Conservation (phyloP, 2,888 invertebrate species). For the Agapostemon virescens region DNA sequence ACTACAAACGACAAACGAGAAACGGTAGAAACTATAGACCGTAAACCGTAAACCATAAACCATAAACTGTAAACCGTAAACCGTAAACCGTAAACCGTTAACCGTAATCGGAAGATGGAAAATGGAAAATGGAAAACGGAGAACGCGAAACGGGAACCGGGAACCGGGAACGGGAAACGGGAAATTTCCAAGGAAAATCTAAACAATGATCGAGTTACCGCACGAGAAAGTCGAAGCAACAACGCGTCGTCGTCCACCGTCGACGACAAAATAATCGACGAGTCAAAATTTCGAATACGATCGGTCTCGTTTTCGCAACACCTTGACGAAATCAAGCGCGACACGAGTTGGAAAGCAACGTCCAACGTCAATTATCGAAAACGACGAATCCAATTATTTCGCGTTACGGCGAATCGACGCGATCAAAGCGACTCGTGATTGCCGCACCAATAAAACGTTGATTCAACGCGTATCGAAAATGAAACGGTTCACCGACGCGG, state of each 20-base stretch:
- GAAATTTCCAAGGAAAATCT: too few relatives aligned
- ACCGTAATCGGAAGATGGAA: not conserved
- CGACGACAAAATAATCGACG: too few relatives aligned
- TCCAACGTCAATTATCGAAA: constrained; percentile 64
- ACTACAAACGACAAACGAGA: not conserved
- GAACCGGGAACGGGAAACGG: constrained; percentile 5
- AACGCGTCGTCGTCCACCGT: too few relatives aligned
- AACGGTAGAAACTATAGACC: not conserved
- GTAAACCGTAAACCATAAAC: not conserved
- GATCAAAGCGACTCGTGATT: constrained; percentile 61
- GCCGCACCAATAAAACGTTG: constrained; percentile 60
- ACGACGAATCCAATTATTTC: constrained; percentile 66
- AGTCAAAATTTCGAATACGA: not conserved
- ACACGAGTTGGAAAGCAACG: constrained; percentile 34
- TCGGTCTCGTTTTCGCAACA: not conserved
- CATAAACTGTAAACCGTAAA: not conserved
- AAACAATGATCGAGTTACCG: too few relatives aligned
- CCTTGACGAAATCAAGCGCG: constrained; percentile 37
- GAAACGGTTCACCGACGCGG: not conserved
- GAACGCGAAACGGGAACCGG: not conserved
- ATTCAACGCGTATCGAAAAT: constrained; percentile 52
- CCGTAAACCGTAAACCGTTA: not conserved
- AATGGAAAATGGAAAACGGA: not conserved
- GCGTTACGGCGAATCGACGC: constrained; percentile 43
- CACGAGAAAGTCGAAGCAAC: not conserved